A percentile compares a stretch with the other conserved stretches of the same genome.
Evolutionary conservation across 2,888 invertebrate species (phyloP).

Genomic region (Harpalus rufipes): DNA sequence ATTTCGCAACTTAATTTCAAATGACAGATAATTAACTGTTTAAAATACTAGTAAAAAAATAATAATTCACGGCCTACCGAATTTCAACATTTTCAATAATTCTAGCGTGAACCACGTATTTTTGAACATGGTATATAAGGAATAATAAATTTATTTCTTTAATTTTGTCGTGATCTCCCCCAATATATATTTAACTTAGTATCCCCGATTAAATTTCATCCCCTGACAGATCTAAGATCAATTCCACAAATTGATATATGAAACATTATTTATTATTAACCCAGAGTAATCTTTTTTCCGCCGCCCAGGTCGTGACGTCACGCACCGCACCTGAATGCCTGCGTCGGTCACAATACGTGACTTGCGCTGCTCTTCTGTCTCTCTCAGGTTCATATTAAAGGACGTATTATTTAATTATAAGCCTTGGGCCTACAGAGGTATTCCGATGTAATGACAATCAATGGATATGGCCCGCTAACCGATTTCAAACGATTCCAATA

Average conservation of each 20-base stretch:
- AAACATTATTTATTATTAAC: constrained; percentile 2
- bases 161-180: too few species aligned
- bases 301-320: constrained; percentile 7
- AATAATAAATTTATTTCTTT: too few species aligned
- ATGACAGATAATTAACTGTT: too few species aligned
- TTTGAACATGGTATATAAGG: too few species aligned
- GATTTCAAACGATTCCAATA: constrained; percentile 19
- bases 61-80: too few species aligned
- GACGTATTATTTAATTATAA: constrained; percentile 47
- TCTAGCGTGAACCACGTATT: too few species aligned
- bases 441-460: constrained; percentile 35
- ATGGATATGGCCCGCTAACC: constrained; percentile 32
- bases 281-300: background rate
- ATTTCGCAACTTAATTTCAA: too few species aligned
- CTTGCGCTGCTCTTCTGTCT: background rate
- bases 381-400: constrained; percentile 24
- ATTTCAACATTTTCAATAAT: too few species aligned
- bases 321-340: constrained; percentile 38
- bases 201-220: background rate
- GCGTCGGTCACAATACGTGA: constrained; percentile 37
- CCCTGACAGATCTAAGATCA: background rate
- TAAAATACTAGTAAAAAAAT: too few species aligned
- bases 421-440: constrained; percentile 21
- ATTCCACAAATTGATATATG: constrained; percentile 7
- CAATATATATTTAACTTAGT: background rate